Percentiles rank a stretch among this genome's conserved stretches.
phyloP scores from a whole-genome alignment of 2,113 vertebrate genomes.

The Pardalotus punctatus region DNA sequence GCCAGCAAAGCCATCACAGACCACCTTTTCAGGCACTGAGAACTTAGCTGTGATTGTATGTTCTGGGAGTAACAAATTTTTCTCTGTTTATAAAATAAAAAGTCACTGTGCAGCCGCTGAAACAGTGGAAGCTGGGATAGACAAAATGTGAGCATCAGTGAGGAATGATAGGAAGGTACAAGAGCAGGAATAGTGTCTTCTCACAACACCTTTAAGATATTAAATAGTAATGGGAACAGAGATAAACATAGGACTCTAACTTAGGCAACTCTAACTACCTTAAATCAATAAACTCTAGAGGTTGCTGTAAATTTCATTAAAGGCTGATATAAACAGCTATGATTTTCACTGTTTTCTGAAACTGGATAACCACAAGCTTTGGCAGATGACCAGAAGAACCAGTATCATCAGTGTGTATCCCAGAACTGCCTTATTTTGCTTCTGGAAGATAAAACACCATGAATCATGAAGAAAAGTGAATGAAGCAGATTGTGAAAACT shows the following conservation, averaged over 20 bases:
- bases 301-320: background rate
- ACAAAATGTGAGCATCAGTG: background rate
- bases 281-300: background rate
- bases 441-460: background rate
- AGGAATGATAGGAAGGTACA: background rate
- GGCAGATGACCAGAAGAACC: background rate
- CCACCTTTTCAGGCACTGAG: background rate
- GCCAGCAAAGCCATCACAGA: constrained; percentile 3
- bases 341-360: background rate
- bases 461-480: background rate
- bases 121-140: background rate
- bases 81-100: background rate
- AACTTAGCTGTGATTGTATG: background rate
- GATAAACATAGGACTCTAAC: background rate
- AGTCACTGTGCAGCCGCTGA: background rate
- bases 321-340: background rate
- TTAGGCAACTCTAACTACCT: background rate
- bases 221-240: background rate
- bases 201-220: background rate
- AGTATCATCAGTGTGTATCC: background rate
- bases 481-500: background rate
- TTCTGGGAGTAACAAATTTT: background rate
- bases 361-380: background rate
- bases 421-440: background rate
- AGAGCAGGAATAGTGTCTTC: background rate